Evolutionary conservation across 1,140 invertebrate genomes (phyloP).

Genomic region (Drosophila guanche): DNA sequence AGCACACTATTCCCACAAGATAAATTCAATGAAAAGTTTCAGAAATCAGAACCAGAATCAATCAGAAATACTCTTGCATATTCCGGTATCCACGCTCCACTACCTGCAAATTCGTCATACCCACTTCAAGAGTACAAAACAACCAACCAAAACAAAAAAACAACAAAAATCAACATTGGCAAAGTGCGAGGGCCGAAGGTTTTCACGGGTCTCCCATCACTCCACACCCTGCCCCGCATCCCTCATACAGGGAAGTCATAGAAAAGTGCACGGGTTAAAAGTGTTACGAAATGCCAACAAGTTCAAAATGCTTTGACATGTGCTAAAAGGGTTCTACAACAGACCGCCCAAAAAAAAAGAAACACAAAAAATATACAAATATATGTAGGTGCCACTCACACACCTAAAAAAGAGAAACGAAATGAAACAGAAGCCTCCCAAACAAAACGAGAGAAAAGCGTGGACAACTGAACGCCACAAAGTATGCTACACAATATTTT

Average conservation of each 20-base stretch:
- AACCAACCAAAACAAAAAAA: not conserved
- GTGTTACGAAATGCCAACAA: slow-evolving; percentile 74
- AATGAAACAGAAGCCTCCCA: not conserved
- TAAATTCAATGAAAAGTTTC: too few species aligned
- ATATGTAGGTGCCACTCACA: slow-evolving; percentile 15
- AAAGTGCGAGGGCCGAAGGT: slow-evolving; percentile 30
- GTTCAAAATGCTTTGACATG: slow-evolving; percentile 79
- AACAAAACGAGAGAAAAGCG: slow-evolving; percentile 3
- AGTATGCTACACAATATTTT: slow-evolving; percentile 59
- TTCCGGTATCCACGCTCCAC: too few species aligned
- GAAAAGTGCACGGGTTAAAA: slow-evolving; percentile 61
- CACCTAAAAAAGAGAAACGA: slow-evolving; percentile 2
- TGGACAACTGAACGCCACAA: slow-evolving; percentile 35
- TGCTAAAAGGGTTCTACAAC: slow-evolving; percentile 66
- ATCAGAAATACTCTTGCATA: too few species aligned
- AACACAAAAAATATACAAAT: slow-evolving; percentile 7
- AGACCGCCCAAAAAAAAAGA: slow-evolving; percentile 1
- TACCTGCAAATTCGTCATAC: too few species aligned
- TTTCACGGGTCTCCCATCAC: not conserved
- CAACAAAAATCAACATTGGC: slow-evolving; percentile 27
- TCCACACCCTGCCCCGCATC: not conserved
- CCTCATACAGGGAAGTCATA: slow-evolving; percentile 53
- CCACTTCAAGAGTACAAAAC: too few species aligned
- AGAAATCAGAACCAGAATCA: too few species aligned
- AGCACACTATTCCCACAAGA: too few species aligned